Base-by-base conservation (phyloP, 2,113 vertebrate species). In the Perca schrenkii region DNA sequence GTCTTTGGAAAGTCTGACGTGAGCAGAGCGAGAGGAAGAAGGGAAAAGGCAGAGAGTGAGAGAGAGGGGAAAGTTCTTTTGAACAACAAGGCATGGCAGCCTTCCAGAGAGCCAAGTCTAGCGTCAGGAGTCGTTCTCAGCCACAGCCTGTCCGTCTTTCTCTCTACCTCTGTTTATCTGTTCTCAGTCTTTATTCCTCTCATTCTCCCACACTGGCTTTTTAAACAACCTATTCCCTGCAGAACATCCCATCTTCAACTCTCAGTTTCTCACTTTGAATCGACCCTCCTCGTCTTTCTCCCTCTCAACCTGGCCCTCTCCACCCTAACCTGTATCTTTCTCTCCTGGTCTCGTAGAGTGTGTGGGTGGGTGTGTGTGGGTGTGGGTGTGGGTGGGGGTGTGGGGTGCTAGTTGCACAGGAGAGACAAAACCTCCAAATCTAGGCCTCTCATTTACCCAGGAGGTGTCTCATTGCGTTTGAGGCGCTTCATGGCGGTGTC, bases 1-100 rank as follows among this genome's bases (percentile, higher is more conserved):
- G 88, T 85, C 93, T 93, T 90, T 94, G 95, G 95, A 95, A 95
- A 95, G 89, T 95, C 88, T 95, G 95, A 96, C 94, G 94, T 92
- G 88, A 94, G 92, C 90, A 81, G 81, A 91, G 89, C 81, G 84
- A 87, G 92, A 86, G 83, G 83, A 91, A 84, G 88, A 88, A 83
- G 82, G 85, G 86, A 56, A 81, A 89, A 83, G 87, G 75, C 70
- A 77, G 80, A 80, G 71, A 64, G 77, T 22, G 65, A 64, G 64
- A 10, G 74, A 66, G 82, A 66, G 85, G 64, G 94, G 92, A 94
- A 94, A 92, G 94, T 95, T 95, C 94, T 93, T 93, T 89, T 92
- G 86, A 94, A 93, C 90, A 96, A 95, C 95, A 95, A 96, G 94
- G 94, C 95, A 95, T 95, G 94, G 95, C 94, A 31, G 86, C 79